These are phyloP conservation scores for Microtus oregoni DNA, from an alignment of 2,113 vertebrate genomes.

Conservation along the genomic window DNA sequence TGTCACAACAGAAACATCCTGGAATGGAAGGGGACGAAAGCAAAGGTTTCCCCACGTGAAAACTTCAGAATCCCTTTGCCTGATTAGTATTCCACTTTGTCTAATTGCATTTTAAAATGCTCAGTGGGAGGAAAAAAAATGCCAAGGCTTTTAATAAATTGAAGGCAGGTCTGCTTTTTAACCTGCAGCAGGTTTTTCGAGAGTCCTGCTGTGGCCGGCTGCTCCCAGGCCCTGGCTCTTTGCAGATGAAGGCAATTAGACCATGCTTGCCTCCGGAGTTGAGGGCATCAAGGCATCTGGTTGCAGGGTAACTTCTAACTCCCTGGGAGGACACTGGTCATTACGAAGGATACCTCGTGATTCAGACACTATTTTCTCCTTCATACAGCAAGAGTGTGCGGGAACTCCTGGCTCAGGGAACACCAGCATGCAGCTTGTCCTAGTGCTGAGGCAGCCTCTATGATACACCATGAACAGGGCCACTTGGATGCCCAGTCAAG, in stretches of 20 bases:
- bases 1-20: not conserved
- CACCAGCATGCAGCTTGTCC: not conserved
- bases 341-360: not conserved
- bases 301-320: not conserved
- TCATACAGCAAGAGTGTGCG: not conserved
- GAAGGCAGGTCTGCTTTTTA: slow-evolving; percentile 76
- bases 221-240: slow-evolving; percentile 38
- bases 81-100: slow-evolving; percentile 77
- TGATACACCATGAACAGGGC: not conserved
- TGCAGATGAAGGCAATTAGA: slow-evolving; percentile 69
- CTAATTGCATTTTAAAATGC: slow-evolving; percentile 80
- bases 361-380: not conserved
- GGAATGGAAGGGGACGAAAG: not conserved
- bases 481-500: slow-evolving; percentile 6
- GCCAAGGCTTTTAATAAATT: slow-evolving; percentile 78
- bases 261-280: slow-evolving; percentile 37
- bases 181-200: slow-evolving; percentile 69
- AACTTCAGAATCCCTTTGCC: slow-evolving; percentile 30
- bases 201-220: slow-evolving; percentile 66
- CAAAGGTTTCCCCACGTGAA: not conserved
- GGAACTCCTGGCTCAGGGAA: not conserved
- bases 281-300: not conserved
- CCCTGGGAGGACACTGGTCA: not conserved
- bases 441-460: not conserved
- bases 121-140: slow-evolving; percentile 55